Evolutionary conservation across 2,797 vertebrate genomes (phyloP).

Genomic region (Corythornis leucogaster): DNA sequence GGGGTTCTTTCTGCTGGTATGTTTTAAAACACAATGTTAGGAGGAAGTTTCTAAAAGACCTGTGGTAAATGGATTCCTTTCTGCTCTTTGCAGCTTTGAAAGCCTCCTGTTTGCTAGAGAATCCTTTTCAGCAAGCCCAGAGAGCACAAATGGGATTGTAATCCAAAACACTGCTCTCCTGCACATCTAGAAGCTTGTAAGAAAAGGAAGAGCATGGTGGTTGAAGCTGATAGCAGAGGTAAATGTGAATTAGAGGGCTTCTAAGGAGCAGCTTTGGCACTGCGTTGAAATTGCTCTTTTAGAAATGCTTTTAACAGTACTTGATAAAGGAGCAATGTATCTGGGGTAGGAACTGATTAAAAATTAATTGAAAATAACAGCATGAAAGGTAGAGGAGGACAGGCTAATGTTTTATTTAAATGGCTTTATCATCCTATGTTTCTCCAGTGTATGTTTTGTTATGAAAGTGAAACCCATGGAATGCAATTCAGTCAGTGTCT

Average conservation of each 20-base stretch:
- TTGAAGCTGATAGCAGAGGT: neutral
- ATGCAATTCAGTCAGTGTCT: neutral
- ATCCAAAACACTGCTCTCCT: neutral
- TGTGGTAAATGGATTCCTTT: neutral
- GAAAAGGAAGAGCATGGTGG: neutral
- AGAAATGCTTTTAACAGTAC: constrained; percentile 16
- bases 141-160: constrained; percentile 9
- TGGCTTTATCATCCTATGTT: neutral
- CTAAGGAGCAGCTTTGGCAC: neutral
- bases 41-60: neutral
- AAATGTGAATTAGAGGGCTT: neutral
- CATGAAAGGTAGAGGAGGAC: constrained; percentile 23
- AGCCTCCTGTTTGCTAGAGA: neutral
- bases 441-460: constrained; percentile 34
- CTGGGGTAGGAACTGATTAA: constrained; percentile 43
- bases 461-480: neutral
- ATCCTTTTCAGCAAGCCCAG: neutral
- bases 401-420: constrained; percentile 55
- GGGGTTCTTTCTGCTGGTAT: neutral
- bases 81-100: neutral
- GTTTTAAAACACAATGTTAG: neutral
- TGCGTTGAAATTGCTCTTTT: constrained; percentile 1
- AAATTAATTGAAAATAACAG: constrained; percentile 50
- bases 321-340: neutral
- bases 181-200: neutral